Evolutionary conservation across 1,140 invertebrate species (phyloP).

Genomic region (Zaprionus davidi): DNA sequence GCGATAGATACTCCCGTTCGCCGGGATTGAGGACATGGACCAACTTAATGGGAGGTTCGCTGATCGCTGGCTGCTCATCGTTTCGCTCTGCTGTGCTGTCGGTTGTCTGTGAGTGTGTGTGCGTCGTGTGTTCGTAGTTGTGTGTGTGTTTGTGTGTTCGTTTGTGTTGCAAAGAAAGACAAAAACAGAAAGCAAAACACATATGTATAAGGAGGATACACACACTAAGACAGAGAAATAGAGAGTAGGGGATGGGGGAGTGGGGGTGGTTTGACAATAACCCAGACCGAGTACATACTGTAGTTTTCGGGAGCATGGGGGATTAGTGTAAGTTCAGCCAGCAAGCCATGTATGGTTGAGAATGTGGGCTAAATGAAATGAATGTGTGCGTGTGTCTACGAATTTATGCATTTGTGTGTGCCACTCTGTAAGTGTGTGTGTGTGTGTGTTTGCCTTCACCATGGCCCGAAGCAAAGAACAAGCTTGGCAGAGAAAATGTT

Average conservation of each 20-base stretch:
- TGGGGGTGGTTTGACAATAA: conserved; percentile 34
- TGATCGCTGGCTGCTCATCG: conserved; percentile 54
- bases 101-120: conserved; percentile 21
- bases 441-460: conserved; percentile 29
- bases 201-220: conserved; percentile 67
- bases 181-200: conserved; percentile 79
- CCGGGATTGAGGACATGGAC: conserved; percentile 81
- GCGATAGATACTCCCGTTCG: conserved; percentile 79
- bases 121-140: conserved; percentile 31
- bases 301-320: conserved; percentile 21
- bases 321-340: conserved; percentile 44
- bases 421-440: neutral
- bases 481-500: conserved; percentile 22
- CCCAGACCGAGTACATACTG: conserved; percentile 5
- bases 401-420: conserved; percentile 4
- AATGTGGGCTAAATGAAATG: conserved; percentile 31
- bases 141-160: conserved; percentile 27
- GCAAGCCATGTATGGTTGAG: conserved; percentile 27
- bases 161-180: conserved; percentile 53
- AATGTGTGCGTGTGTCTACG: conserved; percentile 20
- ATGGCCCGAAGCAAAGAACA: conserved; percentile 11
- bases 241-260: neutral
- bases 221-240: conserved; percentile 37
- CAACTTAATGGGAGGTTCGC: conserved; percentile 72
- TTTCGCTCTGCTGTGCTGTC: conserved; percentile 29